Conservation (phyloP, 2,797 vertebrate species). For the Rachycentron canadum region DNA sequence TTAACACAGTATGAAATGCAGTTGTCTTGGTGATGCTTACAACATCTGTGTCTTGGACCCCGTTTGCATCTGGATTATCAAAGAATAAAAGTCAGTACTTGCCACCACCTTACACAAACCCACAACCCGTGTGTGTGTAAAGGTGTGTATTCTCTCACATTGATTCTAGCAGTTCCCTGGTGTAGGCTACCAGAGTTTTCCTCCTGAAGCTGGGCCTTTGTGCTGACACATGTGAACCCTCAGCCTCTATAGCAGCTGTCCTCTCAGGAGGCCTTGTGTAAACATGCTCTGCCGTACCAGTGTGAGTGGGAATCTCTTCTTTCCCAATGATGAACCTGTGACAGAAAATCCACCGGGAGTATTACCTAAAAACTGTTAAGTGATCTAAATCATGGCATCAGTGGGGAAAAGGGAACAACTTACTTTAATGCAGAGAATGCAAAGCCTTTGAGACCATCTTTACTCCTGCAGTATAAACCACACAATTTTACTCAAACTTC, state of each 20-base stretch:
- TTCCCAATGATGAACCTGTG: conserved; percentile 96
- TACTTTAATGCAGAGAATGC: conserved; percentile 97
- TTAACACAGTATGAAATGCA: conserved; percentile 98
- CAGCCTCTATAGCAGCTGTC: conserved; percentile 42
- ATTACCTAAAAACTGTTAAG: not conserved
- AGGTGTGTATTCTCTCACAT: conserved; percentile 85
- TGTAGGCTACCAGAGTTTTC: conserved; percentile 79
- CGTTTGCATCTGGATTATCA: conserved; percentile 91
- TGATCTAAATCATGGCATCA: not conserved
- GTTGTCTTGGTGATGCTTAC: conserved; percentile 98
- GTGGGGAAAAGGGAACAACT: conserved; percentile 66
- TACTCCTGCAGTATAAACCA: conserved; percentile 85
- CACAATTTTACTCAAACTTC: not conserved
- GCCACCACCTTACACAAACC: not conserved
- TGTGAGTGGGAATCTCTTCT: conserved; percentile 95
- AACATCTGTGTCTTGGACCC: conserved; percentile 98
- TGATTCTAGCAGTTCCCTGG: conserved; percentile 89
- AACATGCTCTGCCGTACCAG: conserved; percentile 82
- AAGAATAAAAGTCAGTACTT: conserved; percentile 18
- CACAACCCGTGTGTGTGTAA: not conserved
- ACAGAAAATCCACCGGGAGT: not conserved
- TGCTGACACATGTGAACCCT: conserved; percentile 54
- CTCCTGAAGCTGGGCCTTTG: conserved; percentile 74
- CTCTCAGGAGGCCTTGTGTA: conserved; percentile 74
- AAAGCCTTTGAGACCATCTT: conserved; percentile 98